A percentile compares a stretch with the other conserved stretches of the same genome.
Evolutionary conservation across 2,888 invertebrate genomes (phyloP).

Genomic region (Athalia circularis): DNA sequence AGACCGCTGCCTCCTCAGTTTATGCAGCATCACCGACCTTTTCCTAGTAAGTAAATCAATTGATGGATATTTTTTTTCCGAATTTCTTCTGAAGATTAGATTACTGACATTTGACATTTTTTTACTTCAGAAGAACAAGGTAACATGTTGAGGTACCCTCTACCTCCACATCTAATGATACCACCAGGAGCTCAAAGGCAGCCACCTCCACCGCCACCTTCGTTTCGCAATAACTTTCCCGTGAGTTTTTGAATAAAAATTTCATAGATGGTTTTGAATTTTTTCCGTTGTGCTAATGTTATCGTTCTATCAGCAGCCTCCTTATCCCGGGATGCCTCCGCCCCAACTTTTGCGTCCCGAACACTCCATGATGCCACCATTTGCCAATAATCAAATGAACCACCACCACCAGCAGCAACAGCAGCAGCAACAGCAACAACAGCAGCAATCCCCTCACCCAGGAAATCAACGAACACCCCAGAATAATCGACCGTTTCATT

Average conservation of each 20-base stretch:
- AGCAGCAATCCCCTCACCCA: constrained; percentile 53
- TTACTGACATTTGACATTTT: background rate
- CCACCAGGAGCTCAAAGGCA: constrained; percentile 66
- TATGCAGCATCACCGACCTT: constrained; percentile 65
- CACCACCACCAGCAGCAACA: constrained; percentile 58
- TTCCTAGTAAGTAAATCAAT: constrained; percentile 60
- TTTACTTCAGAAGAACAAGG: constrained; percentile 56
- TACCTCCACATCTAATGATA: constrained; percentile 68
- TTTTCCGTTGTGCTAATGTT: constrained; percentile 71
- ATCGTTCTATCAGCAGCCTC: constrained; percentile 71
- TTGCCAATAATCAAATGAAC: constrained; percentile 63
- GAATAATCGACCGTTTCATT: constrained; percentile 63
- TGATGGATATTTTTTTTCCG: constrained; percentile 21
- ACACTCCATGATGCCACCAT: constrained; percentile 66
- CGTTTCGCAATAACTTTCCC: constrained; percentile 66
- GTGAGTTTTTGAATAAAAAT: constrained; percentile 57
- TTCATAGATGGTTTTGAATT: background rate
- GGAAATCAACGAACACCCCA: constrained; percentile 66
- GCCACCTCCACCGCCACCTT: constrained; percentile 65
- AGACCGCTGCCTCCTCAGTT: constrained; percentile 73
- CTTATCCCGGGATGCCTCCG: constrained; percentile 67
- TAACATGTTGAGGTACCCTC: constrained; percentile 67
- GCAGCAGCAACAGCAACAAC: constrained; percentile 59
- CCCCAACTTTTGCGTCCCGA: constrained; percentile 71
- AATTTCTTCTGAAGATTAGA: constrained; percentile 24